phyloP scores from a whole-genome alignment of 2,113 vertebrate genomes.

The Trogon surrucura region DNA sequence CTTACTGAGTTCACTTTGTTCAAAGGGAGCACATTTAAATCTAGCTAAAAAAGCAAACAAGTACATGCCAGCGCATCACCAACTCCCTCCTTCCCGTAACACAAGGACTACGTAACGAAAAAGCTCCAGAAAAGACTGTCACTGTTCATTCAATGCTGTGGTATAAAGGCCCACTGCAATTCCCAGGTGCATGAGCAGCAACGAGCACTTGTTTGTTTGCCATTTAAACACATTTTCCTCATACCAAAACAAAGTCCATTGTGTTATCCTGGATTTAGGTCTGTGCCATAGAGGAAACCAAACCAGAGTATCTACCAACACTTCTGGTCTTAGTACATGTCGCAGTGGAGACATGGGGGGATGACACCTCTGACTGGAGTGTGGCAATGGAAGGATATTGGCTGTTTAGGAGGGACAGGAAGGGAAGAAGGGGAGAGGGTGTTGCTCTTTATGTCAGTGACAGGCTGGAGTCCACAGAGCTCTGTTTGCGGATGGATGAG shows the following conservation, averaged over 20 bases:
- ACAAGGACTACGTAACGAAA: background rate
- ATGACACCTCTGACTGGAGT: no score
- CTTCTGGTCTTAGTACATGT: background rate
- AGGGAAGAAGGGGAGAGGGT: no score
- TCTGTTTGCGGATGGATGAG: no score
- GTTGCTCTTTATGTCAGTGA: no score
- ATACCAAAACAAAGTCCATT: background rate
- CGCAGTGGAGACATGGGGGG: no score
- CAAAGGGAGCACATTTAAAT: background rate
- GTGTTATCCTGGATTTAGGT: background rate
- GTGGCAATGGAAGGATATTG: no score
- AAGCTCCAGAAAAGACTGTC: background rate
- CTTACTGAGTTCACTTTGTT: background rate
- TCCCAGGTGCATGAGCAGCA: background rate
- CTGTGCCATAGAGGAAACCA: background rate
- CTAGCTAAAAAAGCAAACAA: background rate
- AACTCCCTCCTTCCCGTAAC: background rate
- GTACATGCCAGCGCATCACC: background rate
- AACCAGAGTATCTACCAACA: background rate
- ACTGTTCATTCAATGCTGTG: accelerated
- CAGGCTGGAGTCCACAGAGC: no score
- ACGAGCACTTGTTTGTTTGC: background rate
- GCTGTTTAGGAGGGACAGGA: no score
- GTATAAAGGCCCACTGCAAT: background rate
- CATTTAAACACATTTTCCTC: background rate